Evolutionary conservation across 2,113 vertebrate species (phyloP).

Genomic region (Mungos mungo): DNA sequence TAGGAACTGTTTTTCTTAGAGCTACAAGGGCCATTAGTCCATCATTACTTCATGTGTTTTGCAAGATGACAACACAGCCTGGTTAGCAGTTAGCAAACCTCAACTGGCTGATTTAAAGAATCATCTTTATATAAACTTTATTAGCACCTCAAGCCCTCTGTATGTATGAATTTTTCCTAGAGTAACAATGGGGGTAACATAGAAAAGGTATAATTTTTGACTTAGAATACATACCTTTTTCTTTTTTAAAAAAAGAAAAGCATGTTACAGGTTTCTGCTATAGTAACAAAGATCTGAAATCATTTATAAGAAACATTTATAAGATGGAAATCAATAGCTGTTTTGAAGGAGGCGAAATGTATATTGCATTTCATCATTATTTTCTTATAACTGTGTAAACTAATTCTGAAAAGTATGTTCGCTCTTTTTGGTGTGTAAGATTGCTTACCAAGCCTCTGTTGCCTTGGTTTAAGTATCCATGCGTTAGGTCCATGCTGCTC

Average conservation of each 20-base stretch:
- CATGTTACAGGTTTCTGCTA: background rate
- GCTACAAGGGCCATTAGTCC: background rate
- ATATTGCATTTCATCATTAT: conserved; percentile 23
- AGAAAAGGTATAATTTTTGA: background rate
- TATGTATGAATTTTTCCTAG: conserved; percentile 60
- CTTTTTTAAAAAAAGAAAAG: background rate
- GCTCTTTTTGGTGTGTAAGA: background rate
- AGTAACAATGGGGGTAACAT: background rate
- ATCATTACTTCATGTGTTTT: conserved; percentile 58
- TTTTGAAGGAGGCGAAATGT: background rate
- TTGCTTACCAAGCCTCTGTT: background rate
- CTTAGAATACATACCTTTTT: background rate
- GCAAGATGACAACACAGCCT: conserved; percentile 64
- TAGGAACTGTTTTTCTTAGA: background rate
- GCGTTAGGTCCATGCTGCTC: background rate
- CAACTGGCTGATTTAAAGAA: conserved; percentile 50
- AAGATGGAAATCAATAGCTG: background rate
- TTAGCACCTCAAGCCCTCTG: background rate
- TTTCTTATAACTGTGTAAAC: background rate
- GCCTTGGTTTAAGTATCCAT: background rate
- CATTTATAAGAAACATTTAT: background rate
- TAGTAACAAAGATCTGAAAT: background rate
- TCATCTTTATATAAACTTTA: conserved; percentile 31
- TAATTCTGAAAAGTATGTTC: background rate
- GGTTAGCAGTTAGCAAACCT: conserved; percentile 25